Evolutionary conservation across 2,888 invertebrate genomes (phyloP).

Genomic region (Lottia scabra): DNA sequence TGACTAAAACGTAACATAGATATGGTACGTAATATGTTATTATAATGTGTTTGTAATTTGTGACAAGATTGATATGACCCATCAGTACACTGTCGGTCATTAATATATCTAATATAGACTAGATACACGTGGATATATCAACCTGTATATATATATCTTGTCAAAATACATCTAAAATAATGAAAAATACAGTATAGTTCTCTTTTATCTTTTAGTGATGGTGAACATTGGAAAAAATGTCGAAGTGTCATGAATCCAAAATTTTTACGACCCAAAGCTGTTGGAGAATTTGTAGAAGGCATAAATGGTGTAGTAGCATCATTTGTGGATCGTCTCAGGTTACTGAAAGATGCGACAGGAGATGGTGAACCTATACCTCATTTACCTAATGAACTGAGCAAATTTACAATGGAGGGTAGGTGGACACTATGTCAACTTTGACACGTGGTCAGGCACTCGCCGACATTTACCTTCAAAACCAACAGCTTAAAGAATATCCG

Average conservation of each 20-base stretch:
- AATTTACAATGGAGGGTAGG: slow-evolving; percentile 67
- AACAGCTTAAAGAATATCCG: no score
- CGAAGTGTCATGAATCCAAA: slow-evolving; percentile 52
- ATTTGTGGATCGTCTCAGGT: slow-evolving; percentile 49
- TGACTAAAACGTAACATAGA: no score
- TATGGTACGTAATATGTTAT: no score
- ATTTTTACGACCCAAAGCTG: slow-evolving; percentile 53
- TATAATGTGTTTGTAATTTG: no score
- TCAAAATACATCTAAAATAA: no score
- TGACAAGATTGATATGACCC: no score
- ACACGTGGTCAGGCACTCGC: neutral
- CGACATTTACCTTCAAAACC: neutral
- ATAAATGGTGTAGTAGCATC: slow-evolving; percentile 56
- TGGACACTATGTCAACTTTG: slow-evolving; percentile 6
- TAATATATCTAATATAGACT: no score
- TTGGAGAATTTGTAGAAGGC: slow-evolving; percentile 43
- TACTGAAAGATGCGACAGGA: slow-evolving; percentile 44
- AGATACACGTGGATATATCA: no score
- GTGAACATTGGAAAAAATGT: slow-evolving; percentile 61
- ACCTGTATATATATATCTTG: no score
- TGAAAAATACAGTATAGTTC: neutral
- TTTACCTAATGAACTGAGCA: slow-evolving; percentile 59
- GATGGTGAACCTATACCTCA: slow-evolving; percentile 72
- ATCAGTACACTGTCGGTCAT: no score
- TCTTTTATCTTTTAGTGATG: slow-evolving; percentile 47